Conservation (phyloP, 2,888 invertebrate genomes). For the Melipona beecheii region DNA sequence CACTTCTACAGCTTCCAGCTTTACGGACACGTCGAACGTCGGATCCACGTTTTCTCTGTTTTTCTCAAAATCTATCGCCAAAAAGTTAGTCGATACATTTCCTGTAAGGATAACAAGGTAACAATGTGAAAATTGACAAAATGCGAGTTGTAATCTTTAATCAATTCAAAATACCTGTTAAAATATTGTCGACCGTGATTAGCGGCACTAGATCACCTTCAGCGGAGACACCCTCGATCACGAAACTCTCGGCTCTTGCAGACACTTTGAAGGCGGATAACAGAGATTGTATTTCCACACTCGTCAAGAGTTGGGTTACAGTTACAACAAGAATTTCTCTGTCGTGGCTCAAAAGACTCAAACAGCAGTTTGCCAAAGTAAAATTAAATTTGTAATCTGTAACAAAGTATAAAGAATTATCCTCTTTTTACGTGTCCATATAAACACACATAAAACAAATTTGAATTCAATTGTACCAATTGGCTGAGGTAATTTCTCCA, state of each 20-base stretch:
- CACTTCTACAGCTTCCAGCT: slow-evolving; percentile 90
- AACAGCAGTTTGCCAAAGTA: slow-evolving; percentile 89
- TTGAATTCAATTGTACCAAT: slow-evolving; percentile 84
- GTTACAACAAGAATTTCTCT: slow-evolving; percentile 90
- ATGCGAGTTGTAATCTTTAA: too few species aligned
- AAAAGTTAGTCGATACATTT: slow-evolving; percentile 88
- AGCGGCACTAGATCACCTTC: slow-evolving; percentile 91
- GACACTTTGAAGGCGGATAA: slow-evolving; percentile 89
- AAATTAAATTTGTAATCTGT: slow-evolving; percentile 91
- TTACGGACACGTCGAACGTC: slow-evolving; percentile 88
- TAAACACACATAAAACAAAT: too few species aligned
- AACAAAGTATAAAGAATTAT: slow-evolving; percentile 71
- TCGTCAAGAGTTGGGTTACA: slow-evolving; percentile 89
- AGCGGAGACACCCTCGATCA: slow-evolving; percentile 90
- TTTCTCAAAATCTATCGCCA: slow-evolving; percentile 91
- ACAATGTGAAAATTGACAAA: not conserved
- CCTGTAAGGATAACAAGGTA: slow-evolving; percentile 80
- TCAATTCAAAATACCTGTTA: slow-evolving; percentile 78
- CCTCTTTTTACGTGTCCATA: not conserved
- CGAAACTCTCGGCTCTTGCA: slow-evolving; percentile 90
- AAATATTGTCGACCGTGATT: slow-evolving; percentile 87
- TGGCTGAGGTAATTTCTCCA: slow-evolving; percentile 86
- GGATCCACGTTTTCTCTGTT: slow-evolving; percentile 88
- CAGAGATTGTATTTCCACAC: slow-evolving; percentile 88
- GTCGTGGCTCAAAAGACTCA: slow-evolving; percentile 88